A percentile compares a stretch with the other conserved stretches of the same genome.
Conservation (phyloP, 2,797 vertebrate genomes). For the Falco biarmicus region DNA sequence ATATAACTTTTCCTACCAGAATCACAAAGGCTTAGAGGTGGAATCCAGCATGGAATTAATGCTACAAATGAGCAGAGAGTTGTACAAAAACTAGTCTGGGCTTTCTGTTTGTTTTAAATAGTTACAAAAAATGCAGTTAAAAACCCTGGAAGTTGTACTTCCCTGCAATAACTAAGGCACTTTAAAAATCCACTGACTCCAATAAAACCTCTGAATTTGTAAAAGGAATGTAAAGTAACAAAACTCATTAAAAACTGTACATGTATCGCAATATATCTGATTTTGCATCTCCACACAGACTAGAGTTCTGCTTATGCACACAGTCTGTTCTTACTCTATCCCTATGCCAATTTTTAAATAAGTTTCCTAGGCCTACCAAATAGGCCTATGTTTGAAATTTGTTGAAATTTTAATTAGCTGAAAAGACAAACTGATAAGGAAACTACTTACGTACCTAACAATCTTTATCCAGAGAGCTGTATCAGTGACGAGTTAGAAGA, state of each 20-base stretch:
- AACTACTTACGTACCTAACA: background rate
- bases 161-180: background rate
- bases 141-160: background rate
- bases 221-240: background rate
- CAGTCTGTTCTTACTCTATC: background rate
- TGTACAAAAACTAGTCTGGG: background rate
- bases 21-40: background rate
- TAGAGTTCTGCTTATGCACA: background rate
- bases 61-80: background rate
- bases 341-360: background rate
- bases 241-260: background rate
- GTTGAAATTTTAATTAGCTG: background rate
- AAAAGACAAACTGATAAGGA: background rate
- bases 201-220: background rate
- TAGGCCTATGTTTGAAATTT: background rate
- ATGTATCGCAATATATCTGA: background rate
- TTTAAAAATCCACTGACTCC: background rate
- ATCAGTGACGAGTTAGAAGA: background rate
- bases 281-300: background rate
- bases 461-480: background rate
- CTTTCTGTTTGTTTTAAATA: background rate
- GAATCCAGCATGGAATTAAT: background rate
- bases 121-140: background rate
- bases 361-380: background rate
- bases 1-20: background rate